A percentile compares a stretch with the other conserved stretches of the same genome.
These are phyloP conservation scores for Toxotes jaculatrix DNA, from an alignment of 2,113 vertebrate genomes.

Conservation along the genomic window DNA sequence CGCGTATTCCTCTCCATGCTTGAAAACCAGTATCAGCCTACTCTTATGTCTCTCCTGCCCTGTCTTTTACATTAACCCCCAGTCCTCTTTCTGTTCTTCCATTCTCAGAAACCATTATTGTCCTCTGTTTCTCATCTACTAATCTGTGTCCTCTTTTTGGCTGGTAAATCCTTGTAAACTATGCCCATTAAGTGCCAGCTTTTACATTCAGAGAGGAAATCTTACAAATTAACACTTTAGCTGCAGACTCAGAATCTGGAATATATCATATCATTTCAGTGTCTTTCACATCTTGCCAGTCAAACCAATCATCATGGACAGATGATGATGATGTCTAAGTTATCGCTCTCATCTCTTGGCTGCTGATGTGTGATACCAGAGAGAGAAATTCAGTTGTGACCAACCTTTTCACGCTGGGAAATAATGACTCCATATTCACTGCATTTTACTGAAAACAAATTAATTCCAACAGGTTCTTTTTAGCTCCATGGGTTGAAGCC, in stretches of 20 bases:
- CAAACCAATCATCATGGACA: background rate
- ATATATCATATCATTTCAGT: background rate
- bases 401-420: background rate
- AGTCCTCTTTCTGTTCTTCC: background rate
- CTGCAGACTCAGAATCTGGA: background rate
- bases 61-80: background rate
- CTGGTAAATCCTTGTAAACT: too few relatives aligned
- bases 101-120: background rate
- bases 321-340: background rate
- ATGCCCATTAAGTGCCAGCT: background rate
- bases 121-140: background rate
- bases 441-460: background rate
- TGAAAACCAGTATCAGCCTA: background rate
- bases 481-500: background rate
- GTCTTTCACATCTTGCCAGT: background rate
- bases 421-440: slow-evolving; percentile 9
- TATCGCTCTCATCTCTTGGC: background rate
- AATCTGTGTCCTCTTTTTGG: background rate
- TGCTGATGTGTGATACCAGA: background rate
- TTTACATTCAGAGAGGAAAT: background rate
- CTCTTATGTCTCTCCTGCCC: background rate
- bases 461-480: slow-evolving; percentile 12
- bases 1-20: background rate
- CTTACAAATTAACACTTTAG: background rate
- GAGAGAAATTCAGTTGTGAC: background rate